Conservation (phyloP, 2,797 vertebrate species). For the Hippopotamyrus pictus region DNA sequence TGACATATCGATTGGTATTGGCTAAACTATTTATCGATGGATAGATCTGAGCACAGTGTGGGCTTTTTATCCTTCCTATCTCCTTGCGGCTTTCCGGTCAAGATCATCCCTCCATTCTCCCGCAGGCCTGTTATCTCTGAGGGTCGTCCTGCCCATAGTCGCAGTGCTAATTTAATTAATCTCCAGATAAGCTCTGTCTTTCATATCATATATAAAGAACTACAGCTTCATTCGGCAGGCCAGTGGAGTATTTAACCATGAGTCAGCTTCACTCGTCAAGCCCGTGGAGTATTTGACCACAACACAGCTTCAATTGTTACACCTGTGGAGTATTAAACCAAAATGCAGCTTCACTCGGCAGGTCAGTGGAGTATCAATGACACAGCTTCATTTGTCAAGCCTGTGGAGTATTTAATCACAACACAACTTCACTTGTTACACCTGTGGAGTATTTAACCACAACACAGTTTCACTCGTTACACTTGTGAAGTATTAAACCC, state of each 20-base stretch:
- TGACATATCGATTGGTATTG: not conserved
- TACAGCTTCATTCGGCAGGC: not conserved
- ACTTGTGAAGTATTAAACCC: not conserved
- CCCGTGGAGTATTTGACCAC: not conserved
- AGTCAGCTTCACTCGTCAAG: not conserved
- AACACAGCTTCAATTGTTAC: not conserved
- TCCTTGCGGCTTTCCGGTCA: not conserved
- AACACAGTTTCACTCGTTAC: not conserved
- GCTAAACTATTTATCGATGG: not conserved
- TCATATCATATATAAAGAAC: not conserved
- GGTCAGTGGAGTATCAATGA: not conserved
- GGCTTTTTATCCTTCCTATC: not conserved
- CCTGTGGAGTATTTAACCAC: not conserved
- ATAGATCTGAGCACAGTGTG: not conserved
- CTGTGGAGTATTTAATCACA: not conserved
- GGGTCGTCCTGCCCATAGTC: not conserved
- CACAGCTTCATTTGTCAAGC: not conserved
- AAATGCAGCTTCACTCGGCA: not conserved
- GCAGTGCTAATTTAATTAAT: constrained; percentile 1
- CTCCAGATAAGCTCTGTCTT: not conserved
- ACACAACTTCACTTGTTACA: not conserved
- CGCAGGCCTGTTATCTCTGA: not conserved
- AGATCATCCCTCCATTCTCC: not conserved
- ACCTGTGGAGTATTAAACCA: not conserved
- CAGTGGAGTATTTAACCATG: not conserved